Conservation (phyloP, 1,140 invertebrate genomes). For the Drosophila funebris region DNA sequence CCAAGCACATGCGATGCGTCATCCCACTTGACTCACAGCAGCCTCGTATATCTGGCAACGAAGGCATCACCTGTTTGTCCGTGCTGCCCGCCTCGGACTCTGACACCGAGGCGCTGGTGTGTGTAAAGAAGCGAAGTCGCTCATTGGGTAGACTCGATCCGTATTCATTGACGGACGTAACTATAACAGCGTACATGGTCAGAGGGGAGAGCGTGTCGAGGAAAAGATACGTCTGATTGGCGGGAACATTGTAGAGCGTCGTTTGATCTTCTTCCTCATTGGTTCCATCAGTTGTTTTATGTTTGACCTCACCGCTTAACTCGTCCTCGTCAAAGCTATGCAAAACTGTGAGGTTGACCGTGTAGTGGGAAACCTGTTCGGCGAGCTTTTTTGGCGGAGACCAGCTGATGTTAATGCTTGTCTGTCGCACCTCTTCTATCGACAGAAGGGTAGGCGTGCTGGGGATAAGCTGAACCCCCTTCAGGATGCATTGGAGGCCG, state of each 20-base stretch:
- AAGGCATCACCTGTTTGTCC: constrained; percentile 63
- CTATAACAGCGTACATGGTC: constrained; percentile 92
- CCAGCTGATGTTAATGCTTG: constrained; percentile 89
- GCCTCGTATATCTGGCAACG: constrained; percentile 88
- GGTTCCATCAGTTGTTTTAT: background rate
- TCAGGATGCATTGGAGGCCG: constrained; percentile 91
- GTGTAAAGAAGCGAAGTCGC: constrained; percentile 85
- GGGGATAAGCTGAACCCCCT: constrained; percentile 91
- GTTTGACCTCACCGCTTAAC: constrained; percentile 56
- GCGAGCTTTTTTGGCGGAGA: constrained; percentile 86
- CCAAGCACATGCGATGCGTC: constrained; percentile 89
- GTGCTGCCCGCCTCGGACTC: constrained; percentile 55
- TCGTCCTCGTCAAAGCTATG: constrained; percentile 86
- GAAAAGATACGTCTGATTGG: constrained; percentile 85
- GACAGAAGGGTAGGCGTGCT: constrained; percentile 88
- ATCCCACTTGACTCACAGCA: constrained; percentile 90
- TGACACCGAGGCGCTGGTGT: constrained; percentile 62
- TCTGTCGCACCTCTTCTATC: constrained; percentile 89
- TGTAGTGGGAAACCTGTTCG: constrained; percentile 87
- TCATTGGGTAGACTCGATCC: constrained; percentile 90
- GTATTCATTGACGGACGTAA: constrained; percentile 89
- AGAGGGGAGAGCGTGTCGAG: constrained; percentile 87
- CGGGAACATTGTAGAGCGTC: constrained; percentile 84
- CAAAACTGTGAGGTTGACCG: constrained; percentile 89
- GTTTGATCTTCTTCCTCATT: constrained; percentile 16